Evolutionary conservation across 1,140 invertebrate species (phyloP).

Genomic region (Eriocheir sinensis): DNA sequence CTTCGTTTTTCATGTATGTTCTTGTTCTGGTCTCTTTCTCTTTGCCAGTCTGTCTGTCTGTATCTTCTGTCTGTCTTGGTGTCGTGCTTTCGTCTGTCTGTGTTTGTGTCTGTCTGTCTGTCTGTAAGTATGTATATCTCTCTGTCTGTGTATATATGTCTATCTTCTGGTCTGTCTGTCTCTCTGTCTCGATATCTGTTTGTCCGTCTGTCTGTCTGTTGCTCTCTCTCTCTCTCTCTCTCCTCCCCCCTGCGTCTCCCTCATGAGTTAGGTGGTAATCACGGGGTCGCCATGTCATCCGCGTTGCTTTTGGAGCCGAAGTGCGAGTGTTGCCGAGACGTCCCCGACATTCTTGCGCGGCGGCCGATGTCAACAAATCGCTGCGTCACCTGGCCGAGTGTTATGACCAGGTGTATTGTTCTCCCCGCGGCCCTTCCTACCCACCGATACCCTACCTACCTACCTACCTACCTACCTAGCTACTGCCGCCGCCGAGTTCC

Average conservation of each 20-base stretch:
- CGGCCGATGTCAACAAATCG: neutral
- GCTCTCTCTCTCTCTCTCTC: slow-evolving; percentile 38
- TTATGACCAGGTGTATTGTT: slow-evolving; percentile 30
- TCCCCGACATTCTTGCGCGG: neutral
- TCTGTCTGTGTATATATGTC: slow-evolving; percentile 43
- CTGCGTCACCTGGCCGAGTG: slow-evolving; percentile 8
- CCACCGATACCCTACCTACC: neutral
- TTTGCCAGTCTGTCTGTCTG: slow-evolving; percentile 17
- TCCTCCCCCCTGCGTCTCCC: neutral
- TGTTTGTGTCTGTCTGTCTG: neutral
- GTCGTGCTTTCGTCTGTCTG: neutral
- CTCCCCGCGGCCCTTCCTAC: neutral
- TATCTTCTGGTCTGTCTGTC: neutral
- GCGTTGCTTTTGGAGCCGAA: neutral
- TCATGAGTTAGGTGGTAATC: neutral
- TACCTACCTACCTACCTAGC: no score
- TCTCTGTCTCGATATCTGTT: neutral
- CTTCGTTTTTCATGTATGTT: no score
- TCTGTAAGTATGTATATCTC: neutral
- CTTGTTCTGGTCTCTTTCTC: neutral
- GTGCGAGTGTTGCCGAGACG: neutral
- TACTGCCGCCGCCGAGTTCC: neutral
- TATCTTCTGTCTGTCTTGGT: slow-evolving; percentile 33
- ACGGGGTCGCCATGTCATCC: neutral
- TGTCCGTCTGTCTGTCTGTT: neutral